Percentiles rank a stretch among this genome's conserved stretches.
Conservation (phyloP, 1,140 invertebrate genomes). For the Drosophila oshimai region DNA sequence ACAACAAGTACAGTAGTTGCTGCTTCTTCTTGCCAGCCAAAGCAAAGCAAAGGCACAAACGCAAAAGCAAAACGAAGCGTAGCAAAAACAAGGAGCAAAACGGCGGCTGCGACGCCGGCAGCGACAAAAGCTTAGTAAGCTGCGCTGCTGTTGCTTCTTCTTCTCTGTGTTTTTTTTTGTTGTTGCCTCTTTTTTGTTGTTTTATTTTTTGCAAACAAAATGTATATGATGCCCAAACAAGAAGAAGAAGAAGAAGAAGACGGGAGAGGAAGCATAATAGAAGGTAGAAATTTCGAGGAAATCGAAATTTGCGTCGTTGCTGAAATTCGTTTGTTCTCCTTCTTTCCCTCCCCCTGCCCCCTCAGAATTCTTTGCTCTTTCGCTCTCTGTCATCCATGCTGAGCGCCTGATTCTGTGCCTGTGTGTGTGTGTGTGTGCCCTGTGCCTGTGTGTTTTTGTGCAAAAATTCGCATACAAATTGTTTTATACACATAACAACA, state of each 20-base stretch:
- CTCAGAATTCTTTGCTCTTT: neutral
- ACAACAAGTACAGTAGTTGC: constrained; percentile 58
- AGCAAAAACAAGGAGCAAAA: constrained; percentile 78
- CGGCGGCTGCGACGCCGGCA: constrained; percentile 43
- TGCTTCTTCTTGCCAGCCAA: constrained; percentile 36
- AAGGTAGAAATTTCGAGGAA: constrained; percentile 79
- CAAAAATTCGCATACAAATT: constrained; percentile 45
- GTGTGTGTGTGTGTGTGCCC: constrained; percentile 4
- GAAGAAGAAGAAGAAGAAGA: constrained; percentile 25
- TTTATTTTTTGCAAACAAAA: constrained; percentile 65
- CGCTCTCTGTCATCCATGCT: constrained; percentile 25
- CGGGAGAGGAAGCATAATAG: constrained; percentile 62
- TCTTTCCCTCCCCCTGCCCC: neutral
- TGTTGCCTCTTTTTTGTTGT: neutral
- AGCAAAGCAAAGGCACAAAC: constrained; percentile 48
- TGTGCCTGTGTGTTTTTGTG: constrained; percentile 20
- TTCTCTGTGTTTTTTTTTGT: constrained; percentile 29
- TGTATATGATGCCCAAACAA: constrained; percentile 36
- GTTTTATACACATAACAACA: constrained; percentile 72
- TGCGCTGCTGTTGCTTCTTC: constrained; percentile 61
- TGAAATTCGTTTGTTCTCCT: constrained; percentile 53
- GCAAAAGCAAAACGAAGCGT: constrained; percentile 61
- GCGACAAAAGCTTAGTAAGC: constrained; percentile 76
- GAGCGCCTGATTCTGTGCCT: constrained; percentile 30
- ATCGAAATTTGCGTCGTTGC: constrained; percentile 75